Percentiles rank a stretch among this genome's conserved stretches.
phyloP scores from a whole-genome alignment of 2,113 vertebrate genomes.

The Marmota flaviventris region DNA sequence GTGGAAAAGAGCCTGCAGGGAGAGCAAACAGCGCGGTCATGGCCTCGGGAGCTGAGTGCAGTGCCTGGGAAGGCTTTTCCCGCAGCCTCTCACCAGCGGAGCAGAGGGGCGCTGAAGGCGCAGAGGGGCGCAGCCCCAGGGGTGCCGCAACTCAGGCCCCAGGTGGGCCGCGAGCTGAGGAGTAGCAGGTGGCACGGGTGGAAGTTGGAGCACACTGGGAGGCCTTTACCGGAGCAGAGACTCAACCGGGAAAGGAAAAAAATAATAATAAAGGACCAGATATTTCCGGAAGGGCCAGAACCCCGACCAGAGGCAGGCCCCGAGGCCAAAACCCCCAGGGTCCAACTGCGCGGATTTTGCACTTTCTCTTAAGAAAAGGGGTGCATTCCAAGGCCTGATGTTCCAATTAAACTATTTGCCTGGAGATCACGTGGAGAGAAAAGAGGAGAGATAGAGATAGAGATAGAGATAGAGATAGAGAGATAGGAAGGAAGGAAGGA shows the following conservation, averaged over 20 bases:
- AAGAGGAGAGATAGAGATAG: background rate
- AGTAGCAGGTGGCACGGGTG: background rate
- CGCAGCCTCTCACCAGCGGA: background rate
- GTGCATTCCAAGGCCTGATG: background rate
- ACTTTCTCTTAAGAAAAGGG: background rate
- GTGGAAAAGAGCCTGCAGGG: constrained; percentile 95
- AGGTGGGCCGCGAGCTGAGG: background rate
- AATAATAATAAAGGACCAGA: background rate
- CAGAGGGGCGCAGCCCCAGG: background rate
- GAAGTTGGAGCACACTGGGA: background rate
- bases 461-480: background rate
- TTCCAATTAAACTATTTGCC: background rate
- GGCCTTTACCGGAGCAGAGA: background rate
- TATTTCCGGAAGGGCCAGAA: background rate
- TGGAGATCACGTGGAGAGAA: background rate
- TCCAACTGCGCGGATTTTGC: background rate
- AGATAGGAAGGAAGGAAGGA: too few relatives aligned
- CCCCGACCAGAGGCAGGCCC: background rate
- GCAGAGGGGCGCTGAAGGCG: background rate
- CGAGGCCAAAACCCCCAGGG: background rate
- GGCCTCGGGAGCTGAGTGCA: background rate
- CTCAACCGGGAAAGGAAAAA: background rate
- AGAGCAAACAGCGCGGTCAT: constrained; percentile 78
- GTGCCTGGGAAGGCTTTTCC: background rate
- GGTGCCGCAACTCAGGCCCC: background rate